Evolutionary conservation across 2,797 vertebrate species (phyloP).

Genomic region (Pempheris klunzingeri): DNA sequence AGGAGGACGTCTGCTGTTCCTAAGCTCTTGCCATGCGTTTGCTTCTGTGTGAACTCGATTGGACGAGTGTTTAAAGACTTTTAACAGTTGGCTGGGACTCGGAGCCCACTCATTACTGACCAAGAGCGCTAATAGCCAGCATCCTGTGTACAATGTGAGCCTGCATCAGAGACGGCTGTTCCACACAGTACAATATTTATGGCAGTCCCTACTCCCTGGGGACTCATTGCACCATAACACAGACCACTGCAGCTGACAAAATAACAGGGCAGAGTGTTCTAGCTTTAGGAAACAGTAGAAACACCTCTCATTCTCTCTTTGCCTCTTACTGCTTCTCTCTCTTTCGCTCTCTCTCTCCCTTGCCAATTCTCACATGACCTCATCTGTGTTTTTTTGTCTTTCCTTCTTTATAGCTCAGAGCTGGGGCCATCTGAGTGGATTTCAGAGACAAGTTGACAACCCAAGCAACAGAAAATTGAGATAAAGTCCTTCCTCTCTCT

Average conservation of each 20-base stretch:
- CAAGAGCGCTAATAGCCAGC: slow-evolving; percentile 55
- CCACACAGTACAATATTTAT: slow-evolving; percentile 63
- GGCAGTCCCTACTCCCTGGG: slow-evolving; percentile 55
- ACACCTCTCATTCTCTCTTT: slow-evolving; percentile 42
- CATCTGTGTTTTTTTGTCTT: slow-evolving; percentile 56
- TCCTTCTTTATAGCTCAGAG: slow-evolving; percentile 45
- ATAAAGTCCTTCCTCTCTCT: slow-evolving; percentile 45
- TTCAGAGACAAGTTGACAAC: slow-evolving; percentile 61
- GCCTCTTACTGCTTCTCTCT: slow-evolving; percentile 6
- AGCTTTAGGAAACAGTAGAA: slow-evolving; percentile 63
- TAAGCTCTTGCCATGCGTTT: slow-evolving; percentile 16
- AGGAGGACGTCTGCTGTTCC: slow-evolving; percentile 17
- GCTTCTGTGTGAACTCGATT: slow-evolving; percentile 32
- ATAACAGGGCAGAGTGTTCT: slow-evolving; percentile 61
- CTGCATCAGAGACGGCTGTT: slow-evolving; percentile 57
- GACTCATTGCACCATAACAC: slow-evolving; percentile 73
- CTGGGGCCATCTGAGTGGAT: slow-evolving; percentile 56
- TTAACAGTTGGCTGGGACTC: slow-evolving; percentile 46
- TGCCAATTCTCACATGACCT: slow-evolving; percentile 60
- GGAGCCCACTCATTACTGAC: slow-evolving; percentile 61
- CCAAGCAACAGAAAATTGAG: slow-evolving; percentile 55
- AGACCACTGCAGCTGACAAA: slow-evolving; percentile 71
- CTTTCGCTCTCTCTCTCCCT: slow-evolving; percentile 15
- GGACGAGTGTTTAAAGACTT: slow-evolving; percentile 54
- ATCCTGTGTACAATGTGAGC: slow-evolving; percentile 46